Evolutionary conservation across 2,888 invertebrate genomes (phyloP).

Genomic region (Apeira syringaria): DNA sequence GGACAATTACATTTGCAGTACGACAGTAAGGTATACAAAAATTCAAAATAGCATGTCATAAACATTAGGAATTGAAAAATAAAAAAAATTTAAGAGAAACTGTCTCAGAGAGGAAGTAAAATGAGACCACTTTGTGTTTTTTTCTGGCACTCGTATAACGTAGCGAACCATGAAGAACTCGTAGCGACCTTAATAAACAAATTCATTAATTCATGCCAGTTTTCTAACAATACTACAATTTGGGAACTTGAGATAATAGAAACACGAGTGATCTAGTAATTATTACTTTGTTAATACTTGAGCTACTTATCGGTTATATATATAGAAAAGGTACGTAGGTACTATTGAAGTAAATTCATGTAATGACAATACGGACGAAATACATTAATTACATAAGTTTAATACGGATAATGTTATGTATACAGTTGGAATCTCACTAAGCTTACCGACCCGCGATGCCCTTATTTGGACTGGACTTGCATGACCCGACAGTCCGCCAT

Average conservation of each 20-base stretch:
- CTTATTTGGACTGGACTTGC: conserved; percentile 59
- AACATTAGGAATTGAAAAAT: conserved; percentile 5
- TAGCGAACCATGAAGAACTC: conserved; percentile 53
- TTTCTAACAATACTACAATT: conserved; percentile 26
- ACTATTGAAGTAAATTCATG: conserved; percentile 45
- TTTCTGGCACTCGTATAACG: conserved; percentile 40
- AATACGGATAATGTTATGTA: conserved; percentile 38
- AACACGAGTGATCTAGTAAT: conserved; percentile 19
- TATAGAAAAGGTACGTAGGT: conserved; percentile 61
- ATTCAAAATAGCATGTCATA: conserved; percentile 19
- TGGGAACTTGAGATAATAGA: conserved; percentile 22
- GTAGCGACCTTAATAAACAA: conserved; percentile 52
- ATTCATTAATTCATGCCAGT: conserved; percentile 30
- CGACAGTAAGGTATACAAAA: conserved; percentile 24
- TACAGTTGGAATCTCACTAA: conserved; percentile 45
- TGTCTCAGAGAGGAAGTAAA: conserved; percentile 33
- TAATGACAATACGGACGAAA: conserved; percentile 55
- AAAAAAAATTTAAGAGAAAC: conserved; percentile 4
- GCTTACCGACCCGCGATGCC: conserved; percentile 50
- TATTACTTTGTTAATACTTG: conserved; percentile 16
- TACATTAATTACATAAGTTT: conserved; percentile 59
- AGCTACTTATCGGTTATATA: conserved; percentile 20
- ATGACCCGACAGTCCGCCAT: conserved; percentile 45
- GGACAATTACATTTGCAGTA: conserved; percentile 17
- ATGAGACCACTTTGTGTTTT: conserved; percentile 43